Percentiles rank a stretch among this genome's conserved stretches.
phyloP scores from a whole-genome alignment of 2,888 invertebrate species.

The Apodemia duryi region DNA sequence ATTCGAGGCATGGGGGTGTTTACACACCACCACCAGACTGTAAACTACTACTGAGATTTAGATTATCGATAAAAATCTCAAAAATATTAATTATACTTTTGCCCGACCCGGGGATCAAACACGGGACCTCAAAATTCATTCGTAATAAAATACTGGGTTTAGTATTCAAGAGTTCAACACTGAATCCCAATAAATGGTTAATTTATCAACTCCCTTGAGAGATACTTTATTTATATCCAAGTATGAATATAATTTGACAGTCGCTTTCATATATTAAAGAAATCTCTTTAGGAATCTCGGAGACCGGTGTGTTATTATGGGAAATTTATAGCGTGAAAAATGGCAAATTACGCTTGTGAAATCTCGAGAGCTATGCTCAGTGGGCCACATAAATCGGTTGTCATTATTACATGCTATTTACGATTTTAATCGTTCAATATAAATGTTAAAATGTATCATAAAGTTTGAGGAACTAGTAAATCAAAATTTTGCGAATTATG shows the following conservation, averaged over 20 bases:
- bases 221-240: conserved; percentile 49
- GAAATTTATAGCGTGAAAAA: conserved; percentile 46
- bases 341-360: conserved; percentile 45
- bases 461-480: too few species aligned
- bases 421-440: conserved; percentile 8
- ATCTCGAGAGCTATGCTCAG: conserved; percentile 50
- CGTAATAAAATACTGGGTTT: not conserved
- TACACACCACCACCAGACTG: too few species aligned
- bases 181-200: not conserved
- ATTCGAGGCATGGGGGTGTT: too few species aligned
- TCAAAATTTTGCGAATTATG: too few species aligned
- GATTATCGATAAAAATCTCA: too few species aligned
- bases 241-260: conserved; percentile 60
- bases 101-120: too few species aligned
- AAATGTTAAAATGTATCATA: not conserved
- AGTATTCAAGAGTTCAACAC: not conserved
- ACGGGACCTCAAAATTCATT: too few species aligned
- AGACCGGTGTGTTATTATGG: conserved; percentile 47
- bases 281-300: conserved; percentile 31
- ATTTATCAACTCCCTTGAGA: conserved; percentile 45
- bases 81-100: too few species aligned
- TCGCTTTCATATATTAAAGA: conserved; percentile 55
- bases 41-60: too few species aligned
- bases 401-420: conserved; percentile 41
- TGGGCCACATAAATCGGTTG: conserved; percentile 52